Base-by-base conservation (phyloP, 2,888 invertebrate genomes). In the Melieria picta region DNA sequence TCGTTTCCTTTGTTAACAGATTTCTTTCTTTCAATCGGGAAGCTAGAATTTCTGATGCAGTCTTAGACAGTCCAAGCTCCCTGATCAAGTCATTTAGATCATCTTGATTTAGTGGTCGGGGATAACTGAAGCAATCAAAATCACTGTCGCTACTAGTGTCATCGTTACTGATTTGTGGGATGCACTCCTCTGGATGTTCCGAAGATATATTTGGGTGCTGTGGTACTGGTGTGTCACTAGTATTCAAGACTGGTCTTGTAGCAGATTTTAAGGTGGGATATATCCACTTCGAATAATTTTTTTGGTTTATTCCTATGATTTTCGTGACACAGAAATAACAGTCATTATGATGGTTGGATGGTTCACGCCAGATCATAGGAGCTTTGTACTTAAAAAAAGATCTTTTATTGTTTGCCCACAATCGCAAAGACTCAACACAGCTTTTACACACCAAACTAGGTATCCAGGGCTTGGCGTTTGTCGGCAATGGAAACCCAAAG, bases 1-100 rank as follows among this genome's bases (percentile, higher is more conserved):
- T 47, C 10, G 48, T 48, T 3, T 16, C 58, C 6, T 13, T 46
- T 48, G 11, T 4, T 9, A 66, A 57, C 3, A 58, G 1, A n/a
- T 58, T 48, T 13, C 57, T 46, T 16, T 58, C 42, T 42, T 47
- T 47, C 11, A 66, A n/a, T 58, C 48, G 47, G 7, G 66, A 58
- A n/a, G 57, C 48, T 9, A 57, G 42, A 10, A 58, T 10, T 57
- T 66, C 66, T 13, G 58, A 5, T 48, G 47, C 43, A n/a, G 30
- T 30, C 13, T 66, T 66, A 4, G 57, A 42, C 5, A 58, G 11
- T 16, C 10, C n/a, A 4, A 66, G 30, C n/a, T 58, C 58, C 4
- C 47, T 11, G 4, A 66, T 57, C 3, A 66, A 13, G 9, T 66
- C 58, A 16, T 48, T 58, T 4, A 66, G 16, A 6, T 47, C 16